Evolutionary conservation across 2,888 invertebrate genomes (phyloP).

Genomic region (Orthosia incerta): DNA sequence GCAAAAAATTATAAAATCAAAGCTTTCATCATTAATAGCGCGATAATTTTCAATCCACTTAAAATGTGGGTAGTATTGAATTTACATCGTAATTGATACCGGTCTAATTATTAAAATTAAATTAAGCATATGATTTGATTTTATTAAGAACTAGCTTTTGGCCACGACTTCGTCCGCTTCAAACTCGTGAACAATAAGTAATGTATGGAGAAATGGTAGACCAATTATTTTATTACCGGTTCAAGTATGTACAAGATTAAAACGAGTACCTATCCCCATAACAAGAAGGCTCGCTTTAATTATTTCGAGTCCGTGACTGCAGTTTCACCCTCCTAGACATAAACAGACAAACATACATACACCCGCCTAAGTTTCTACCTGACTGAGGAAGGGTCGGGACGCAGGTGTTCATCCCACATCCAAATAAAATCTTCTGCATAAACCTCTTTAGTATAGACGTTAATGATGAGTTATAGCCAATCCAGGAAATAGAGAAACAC

Average conservation of each 20-base stretch:
- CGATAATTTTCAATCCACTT: constrained; percentile 3
- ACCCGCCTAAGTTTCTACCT: constrained; percentile 55
- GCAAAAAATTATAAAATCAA: background rate
- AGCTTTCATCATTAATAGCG: background rate
- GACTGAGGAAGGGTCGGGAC: constrained; percentile 58
- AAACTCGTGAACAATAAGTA: background rate
- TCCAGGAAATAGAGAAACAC: constrained; percentile 3
- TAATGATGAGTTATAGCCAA: constrained; percentile 5
- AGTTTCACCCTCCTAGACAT: constrained; percentile 57
- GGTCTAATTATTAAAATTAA: background rate
- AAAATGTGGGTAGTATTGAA: background rate
- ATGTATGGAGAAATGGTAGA: background rate
- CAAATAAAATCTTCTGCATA: constrained; percentile 52
- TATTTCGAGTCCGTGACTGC: constrained; percentile 30
- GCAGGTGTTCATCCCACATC: constrained; percentile 58
- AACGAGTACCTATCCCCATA: background rate
- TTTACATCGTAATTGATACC: background rate
- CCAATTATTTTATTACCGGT: background rate
- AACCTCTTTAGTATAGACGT: constrained; percentile 35
- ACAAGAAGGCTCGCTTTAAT: constrained; percentile 26
- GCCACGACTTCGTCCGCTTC: no score
- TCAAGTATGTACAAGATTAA: background rate
- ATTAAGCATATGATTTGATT: background rate
- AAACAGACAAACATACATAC: constrained; percentile 30
- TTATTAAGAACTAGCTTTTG: background rate